These are phyloP conservation scores for Metalampra italica DNA, from an alignment of 2,888 invertebrate genomes.

Conservation along the genomic window DNA sequence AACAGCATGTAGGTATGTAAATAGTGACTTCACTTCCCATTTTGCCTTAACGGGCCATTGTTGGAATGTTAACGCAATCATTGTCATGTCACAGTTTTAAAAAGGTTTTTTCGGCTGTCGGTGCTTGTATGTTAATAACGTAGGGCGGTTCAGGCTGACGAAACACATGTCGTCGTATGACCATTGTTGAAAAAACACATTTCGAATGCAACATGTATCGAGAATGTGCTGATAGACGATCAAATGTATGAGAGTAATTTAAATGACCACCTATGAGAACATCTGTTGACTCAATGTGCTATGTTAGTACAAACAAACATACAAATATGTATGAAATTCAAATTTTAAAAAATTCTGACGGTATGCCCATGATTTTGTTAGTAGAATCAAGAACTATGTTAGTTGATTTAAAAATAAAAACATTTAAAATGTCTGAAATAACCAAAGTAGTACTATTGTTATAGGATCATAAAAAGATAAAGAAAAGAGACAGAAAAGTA, in stretches of 20 bases:
- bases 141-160: slow-evolving; percentile 58
- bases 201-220: slow-evolving; percentile 44
- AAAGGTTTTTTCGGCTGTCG: slow-evolving; percentile 48
- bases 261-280: slow-evolving; percentile 4
- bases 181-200: slow-evolving; percentile 53
- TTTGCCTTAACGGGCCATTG: slow-evolving; percentile 58
- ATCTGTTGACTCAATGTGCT: background rate
- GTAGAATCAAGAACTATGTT: no score
- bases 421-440: no score
- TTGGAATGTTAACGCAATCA: slow-evolving; percentile 66
- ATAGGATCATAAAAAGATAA: no score
- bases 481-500: background rate
- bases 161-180: slow-evolving; percentile 62
- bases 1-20: no score
- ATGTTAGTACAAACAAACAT: background rate
- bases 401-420: no score
- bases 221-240: slow-evolving; percentile 44
- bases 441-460: no score
- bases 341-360: no score
- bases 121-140: slow-evolving; percentile 66
- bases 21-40: slow-evolving; percentile 43
- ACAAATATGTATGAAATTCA: no score
- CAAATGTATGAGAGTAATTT: slow-evolving; percentile 11
- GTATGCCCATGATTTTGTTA: no score
- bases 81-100: slow-evolving; percentile 68